phyloP scores from a whole-genome alignment of 1,140 invertebrate species.

The Zaprionus vittiger region DNA sequence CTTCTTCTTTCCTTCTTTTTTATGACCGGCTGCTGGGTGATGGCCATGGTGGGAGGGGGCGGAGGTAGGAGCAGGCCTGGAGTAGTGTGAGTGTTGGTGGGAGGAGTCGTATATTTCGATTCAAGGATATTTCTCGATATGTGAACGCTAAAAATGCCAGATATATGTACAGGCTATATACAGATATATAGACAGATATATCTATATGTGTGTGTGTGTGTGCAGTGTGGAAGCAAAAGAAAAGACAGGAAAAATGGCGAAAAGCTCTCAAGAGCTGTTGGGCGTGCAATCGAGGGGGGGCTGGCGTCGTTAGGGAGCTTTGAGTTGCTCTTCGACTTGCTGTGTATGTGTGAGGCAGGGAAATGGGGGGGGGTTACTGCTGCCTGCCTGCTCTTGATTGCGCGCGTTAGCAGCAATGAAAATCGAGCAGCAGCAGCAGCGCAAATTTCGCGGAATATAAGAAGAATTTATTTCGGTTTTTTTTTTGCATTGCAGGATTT shows the following conservation, averaged over 20 bases:
- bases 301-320: conserved; percentile 50
- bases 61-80: not conserved
- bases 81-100: conserved; percentile 18
- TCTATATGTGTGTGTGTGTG: conserved; percentile 18
- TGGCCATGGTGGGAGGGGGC: not conserved
- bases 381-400: conserved; percentile 68
- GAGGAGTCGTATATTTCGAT: conserved; percentile 77
- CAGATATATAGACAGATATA: conserved; percentile 18
- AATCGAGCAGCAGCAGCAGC: conserved; percentile 65
- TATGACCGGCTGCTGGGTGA: conserved; percentile 50
- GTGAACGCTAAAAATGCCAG: conserved; percentile 45
- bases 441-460: conserved; percentile 73
- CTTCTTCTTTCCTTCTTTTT: conserved; percentile 23
- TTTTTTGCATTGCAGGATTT: conserved; percentile 75
- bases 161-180: conserved; percentile 18
- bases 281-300: not conserved
- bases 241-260: conserved; percentile 66
- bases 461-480: conserved; percentile 61
- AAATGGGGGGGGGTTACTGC: conserved; percentile 11
- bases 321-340: conserved; percentile 33
- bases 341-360: conserved; percentile 27
- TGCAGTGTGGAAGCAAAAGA: conserved; percentile 56
- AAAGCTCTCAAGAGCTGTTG: conserved; percentile 39
- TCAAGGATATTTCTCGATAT: conserved; percentile 83
- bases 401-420: conserved; percentile 79